These are phyloP conservation scores for Galaxea fascicularis DNA, from an alignment of 92 coral and sea anemone genomes.

Conservation along the genomic window DNA sequence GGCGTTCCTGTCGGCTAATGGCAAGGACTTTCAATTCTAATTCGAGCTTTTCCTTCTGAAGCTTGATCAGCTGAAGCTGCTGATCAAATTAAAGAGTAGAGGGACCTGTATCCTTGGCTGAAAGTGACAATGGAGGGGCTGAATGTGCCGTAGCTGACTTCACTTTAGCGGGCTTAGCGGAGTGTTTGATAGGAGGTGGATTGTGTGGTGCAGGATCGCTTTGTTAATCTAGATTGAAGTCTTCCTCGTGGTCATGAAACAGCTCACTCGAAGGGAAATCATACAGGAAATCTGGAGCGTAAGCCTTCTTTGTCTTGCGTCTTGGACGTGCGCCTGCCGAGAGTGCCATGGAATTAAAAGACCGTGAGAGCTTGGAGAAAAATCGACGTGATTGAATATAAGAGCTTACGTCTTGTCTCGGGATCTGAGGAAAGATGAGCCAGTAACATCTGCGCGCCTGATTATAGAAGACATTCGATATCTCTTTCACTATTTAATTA, in stretches of 20 bases:
- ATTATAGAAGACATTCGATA: not conserved
- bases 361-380: conserved; percentile 3
- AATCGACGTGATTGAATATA: not conserved
- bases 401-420: not conserved
- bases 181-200: not conserved
- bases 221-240: too few relatives aligned
- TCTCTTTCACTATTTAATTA: not conserved
- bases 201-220: not conserved
- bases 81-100: not conserved
- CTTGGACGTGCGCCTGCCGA: conserved; percentile 5
- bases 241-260: not conserved
- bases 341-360: not conserved
- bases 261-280: not conserved
- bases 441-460: not conserved
- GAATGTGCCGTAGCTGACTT: conserved; percentile 5
- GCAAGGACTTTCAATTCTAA: not conserved
- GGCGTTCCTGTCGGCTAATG: not conserved
- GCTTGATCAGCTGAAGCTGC: not conserved
- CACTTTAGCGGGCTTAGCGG: not conserved
- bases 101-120: too few relatives aligned
- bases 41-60: too few relatives aligned
- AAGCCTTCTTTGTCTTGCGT: not conserved
- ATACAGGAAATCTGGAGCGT: not conserved
- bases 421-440: not conserved
- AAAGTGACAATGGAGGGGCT: too few relatives aligned